Evolutionary conservation across 1,140 invertebrate species (phyloP), one percentile per base, ranked within the genome.

Genomic region (Meloidogyne hapla): DNA sequence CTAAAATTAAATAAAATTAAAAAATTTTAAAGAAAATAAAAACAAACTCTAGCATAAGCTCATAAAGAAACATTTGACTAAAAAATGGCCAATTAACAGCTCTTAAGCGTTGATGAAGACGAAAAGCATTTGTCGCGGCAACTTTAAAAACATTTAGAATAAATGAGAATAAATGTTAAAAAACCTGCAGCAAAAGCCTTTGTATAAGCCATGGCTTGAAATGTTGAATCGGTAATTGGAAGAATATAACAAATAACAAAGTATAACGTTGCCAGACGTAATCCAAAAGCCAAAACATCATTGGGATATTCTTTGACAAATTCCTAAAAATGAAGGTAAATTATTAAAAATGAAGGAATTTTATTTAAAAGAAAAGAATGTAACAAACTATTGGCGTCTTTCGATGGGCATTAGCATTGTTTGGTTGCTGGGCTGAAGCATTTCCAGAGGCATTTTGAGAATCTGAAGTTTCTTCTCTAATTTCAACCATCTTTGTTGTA

Each of bases 71-170:
- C 21, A 77, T 45, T 42, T 69, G 82, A 48, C 78, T 83, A 56
- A 82, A 82, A 21, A 83, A 18, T 18, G 78, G 69, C 21, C 28
- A 56, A 28, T 74, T 65, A n/a, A 40, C 63, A 42, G 87, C 83
- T 23, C 94, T 93, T 68, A 98, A 88, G 76, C 95, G 91, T 88
- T 98, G 95, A 88, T 98, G 94, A 73, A 99, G 89, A 71, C 95
- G 90, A 45, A 98, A 89, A 4, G 95, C 94, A 85, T 93, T 96
- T 5, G 93, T 95, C 6, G 94, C 94, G 28, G 94, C 94, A 90
- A 93, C 95, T 83, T 23, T 69, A 82, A 5, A 9, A 33, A 25
- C 28, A 18, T 72, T 28, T 63, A 33, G 45, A 69, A 28, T 23
- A 10, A 69, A 71, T 42, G 3, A 48, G 2, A 28, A 28, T 13